Evolutionary conservation across 2,113 vertebrate genomes (phyloP), one percentile per base, ranked within the genome.

Genomic region (Brachypteracias leptosomus): DNA sequence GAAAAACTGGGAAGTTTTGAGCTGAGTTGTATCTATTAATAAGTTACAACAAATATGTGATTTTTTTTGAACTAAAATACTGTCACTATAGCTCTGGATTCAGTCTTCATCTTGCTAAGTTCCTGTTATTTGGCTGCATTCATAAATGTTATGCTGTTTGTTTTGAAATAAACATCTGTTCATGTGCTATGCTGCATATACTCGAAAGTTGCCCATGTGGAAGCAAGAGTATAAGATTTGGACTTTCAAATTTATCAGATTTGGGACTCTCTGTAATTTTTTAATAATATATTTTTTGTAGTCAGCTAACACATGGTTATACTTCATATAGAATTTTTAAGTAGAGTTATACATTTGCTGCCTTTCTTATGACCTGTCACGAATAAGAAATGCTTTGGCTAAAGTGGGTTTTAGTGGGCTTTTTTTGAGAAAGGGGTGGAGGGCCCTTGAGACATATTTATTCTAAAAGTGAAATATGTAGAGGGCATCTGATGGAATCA

Each of bases 401-500:
- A 24, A 55, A 70, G 20, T 0, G 0, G 35, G 55, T 28, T 93
- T 93, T 80, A 31, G 71, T 93, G 85, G 59, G 31, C 55, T 91
- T 68, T 29, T 76, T 93, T 93, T 83, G 57, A 10, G 52, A 17
- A 17, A 44, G 66, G 13, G 55, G 61, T 67, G 72, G 70, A 91
- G 59, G 17, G 33, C 90, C 47, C 84, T 84, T 85, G 89, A 89
- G 83, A 58, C 22, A 12, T 63, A 51, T 94, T 94, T 90, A 40
- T 49, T 89, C 36, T 68, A 84, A 49, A 93, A 90, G 33, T 84
- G 76, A 95, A 95, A 85, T 90, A 80, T 28, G 65, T 90, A 90
- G 77, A 86, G 92, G 96, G 92, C 89, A 93, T 87, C 62, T 85
- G 94, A 94, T 92, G 80, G 95, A 96, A 95, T 90, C 82, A 90